Evolutionary conservation across 2,888 invertebrate species (phyloP).

Genomic region (Hyposoter dolosus): DNA sequence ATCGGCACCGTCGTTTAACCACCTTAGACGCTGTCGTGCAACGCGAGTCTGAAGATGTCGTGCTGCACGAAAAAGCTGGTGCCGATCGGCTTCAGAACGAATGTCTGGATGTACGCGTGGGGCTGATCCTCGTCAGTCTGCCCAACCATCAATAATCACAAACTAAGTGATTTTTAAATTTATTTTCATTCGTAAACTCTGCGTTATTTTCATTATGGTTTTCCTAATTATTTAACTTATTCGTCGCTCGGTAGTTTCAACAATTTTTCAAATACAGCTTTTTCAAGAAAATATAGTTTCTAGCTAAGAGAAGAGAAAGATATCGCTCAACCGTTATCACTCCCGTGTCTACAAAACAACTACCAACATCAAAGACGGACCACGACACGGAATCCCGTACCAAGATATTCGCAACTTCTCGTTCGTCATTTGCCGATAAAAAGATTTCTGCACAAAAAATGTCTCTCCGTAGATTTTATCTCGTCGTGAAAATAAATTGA

Average conservation of each 20-base stretch:
- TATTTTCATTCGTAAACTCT: constrained; percentile 57
- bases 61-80: constrained; percentile 97
- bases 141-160: constrained; percentile 84
- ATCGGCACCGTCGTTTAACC: constrained; percentile 76
- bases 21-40: constrained; percentile 91
- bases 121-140: constrained; percentile 98
- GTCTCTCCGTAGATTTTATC: background rate
- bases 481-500: background rate
- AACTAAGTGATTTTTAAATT: constrained; percentile 73
- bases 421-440: background rate
- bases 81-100: constrained; percentile 95
- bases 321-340: background rate
- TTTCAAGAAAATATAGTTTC: constrained; percentile 2
- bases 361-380: constrained; percentile 4
- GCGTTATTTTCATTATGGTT: constrained; percentile 73
- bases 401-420: background rate
- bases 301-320: background rate
- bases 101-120: constrained; percentile 97
- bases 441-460: background rate
- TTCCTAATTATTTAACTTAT: background rate
- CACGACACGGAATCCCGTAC: background rate
- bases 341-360: background rate
- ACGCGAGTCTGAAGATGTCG: constrained; percentile 96
- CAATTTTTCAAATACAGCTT: background rate
- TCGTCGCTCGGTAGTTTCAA: background rate